Evolutionary conservation across 2,888 invertebrate genomes (phyloP).

Genomic region (Morpho achilles): DNA sequence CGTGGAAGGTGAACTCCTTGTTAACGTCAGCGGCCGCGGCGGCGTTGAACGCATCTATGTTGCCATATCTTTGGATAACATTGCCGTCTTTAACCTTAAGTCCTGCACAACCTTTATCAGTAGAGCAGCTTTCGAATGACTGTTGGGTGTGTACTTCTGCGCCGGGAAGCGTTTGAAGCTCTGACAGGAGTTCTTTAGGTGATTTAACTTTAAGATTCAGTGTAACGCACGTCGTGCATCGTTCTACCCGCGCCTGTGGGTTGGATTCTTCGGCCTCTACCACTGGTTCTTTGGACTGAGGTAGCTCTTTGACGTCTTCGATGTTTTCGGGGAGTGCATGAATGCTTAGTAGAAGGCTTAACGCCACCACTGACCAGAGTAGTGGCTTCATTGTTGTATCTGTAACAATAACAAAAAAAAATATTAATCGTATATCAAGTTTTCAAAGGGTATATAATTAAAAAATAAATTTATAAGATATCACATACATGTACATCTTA

Average conservation of each 20-base stretch:
- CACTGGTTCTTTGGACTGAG: slow-evolving; percentile 48
- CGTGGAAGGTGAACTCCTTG: slow-evolving; percentile 63
- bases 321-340: slow-evolving; percentile 57
- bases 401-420: slow-evolving; percentile 13
- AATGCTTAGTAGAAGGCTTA: slow-evolving; percentile 52
- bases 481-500: too few species aligned
- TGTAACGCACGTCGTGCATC: slow-evolving; percentile 55
- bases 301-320: slow-evolving; percentile 53
- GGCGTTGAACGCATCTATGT: slow-evolving; percentile 56
- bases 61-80: slow-evolving; percentile 61
- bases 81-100: slow-evolving; percentile 68
- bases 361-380: slow-evolving; percentile 59
- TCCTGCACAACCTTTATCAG: slow-evolving; percentile 69
- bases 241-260: slow-evolving; percentile 50
- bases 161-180: slow-evolving; percentile 50
- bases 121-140: slow-evolving; percentile 63
- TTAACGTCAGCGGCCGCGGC: slow-evolving; percentile 48
- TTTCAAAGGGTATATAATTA: too few species aligned
- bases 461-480: too few species aligned
- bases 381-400: slow-evolving; percentile 65
- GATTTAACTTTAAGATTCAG: slow-evolving; percentile 45
- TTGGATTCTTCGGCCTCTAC: slow-evolving; percentile 54
- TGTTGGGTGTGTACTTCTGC: slow-evolving; percentile 64
- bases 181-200: slow-evolving; percentile 49
- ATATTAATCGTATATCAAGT: too few species aligned